Conservation (phyloP, 2,888 invertebrate genomes). For the Xestobium rufovillosum region DNA sequence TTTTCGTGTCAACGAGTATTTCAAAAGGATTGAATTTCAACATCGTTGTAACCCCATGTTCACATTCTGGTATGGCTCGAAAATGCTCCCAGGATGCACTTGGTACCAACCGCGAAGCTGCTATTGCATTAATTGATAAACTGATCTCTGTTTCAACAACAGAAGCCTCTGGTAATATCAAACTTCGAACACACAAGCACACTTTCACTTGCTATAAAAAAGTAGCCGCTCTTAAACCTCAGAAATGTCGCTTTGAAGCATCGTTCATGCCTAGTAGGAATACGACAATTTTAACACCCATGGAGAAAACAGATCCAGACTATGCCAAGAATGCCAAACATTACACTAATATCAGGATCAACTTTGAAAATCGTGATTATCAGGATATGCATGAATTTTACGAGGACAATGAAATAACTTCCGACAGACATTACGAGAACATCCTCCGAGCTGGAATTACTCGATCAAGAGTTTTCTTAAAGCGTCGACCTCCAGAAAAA, state of each 20-base stretch:
- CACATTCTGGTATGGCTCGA: slow-evolving; percentile 37
- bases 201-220: slow-evolving; percentile 29
- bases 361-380: slow-evolving; percentile 20
- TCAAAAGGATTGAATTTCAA: slow-evolving; percentile 34
- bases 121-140: slow-evolving; percentile 26
- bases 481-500: slow-evolving; percentile 34
- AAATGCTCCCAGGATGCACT: slow-evolving; percentile 26
- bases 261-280: slow-evolving; percentile 27
- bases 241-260: slow-evolving; percentile 31
- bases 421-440: slow-evolving; percentile 27
- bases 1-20: slow-evolving; percentile 29
- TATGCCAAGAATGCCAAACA: slow-evolving; percentile 12
- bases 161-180: slow-evolving; percentile 28
- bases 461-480: slow-evolving; percentile 34
- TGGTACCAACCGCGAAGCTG: slow-evolving; percentile 6
- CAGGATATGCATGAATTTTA: slow-evolving; percentile 20
- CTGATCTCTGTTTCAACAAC: slow-evolving; percentile 25
- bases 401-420: slow-evolving; percentile 20
- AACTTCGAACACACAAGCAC: slow-evolving; percentile 29
- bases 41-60: slow-evolving; percentile 34
- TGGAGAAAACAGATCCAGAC: slow-evolving; percentile 17
- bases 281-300: slow-evolving; percentile 23
- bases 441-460: slow-evolving; percentile 23
- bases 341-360: slow-evolving; percentile 12
- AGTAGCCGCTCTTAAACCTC: slow-evolving; percentile 15